Evolutionary conservation across 2,888 invertebrate species (phyloP).

Genomic region (Acanthoscelides obtectus): DNA sequence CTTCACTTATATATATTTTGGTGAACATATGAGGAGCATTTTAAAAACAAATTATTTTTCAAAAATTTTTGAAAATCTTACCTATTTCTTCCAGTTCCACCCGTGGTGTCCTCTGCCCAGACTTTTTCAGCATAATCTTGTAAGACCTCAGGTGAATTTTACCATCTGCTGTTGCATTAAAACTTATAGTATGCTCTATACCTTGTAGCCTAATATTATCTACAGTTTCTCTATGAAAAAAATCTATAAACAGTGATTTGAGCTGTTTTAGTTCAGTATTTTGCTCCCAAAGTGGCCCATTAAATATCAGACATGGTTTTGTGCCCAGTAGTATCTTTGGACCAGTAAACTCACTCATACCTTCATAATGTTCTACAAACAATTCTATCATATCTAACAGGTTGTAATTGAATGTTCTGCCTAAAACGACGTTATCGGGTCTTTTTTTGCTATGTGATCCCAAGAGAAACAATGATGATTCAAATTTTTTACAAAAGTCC

Average conservation of each 20-base stretch:
- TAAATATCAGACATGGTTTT: slow-evolving; percentile 89
- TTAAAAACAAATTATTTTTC: not conserved
- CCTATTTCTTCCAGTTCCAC: slow-evolving; percentile 91
- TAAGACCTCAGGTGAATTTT: slow-evolving; percentile 73
- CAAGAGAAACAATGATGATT: slow-evolving; percentile 85
- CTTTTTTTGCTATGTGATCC: slow-evolving; percentile 92
- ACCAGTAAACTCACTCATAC: slow-evolving; percentile 73
- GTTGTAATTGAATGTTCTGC: slow-evolving; percentile 84
- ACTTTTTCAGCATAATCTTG: slow-evolving; percentile 84
- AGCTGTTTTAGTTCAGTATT: slow-evolving; percentile 75
- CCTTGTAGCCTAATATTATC: slow-evolving; percentile 85
- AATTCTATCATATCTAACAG: slow-evolving; percentile 96
- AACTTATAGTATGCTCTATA: slow-evolving; percentile 87
- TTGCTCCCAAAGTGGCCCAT: slow-evolving; percentile 87
- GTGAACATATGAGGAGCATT: too few species aligned
- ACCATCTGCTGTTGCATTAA: slow-evolving; percentile 76
- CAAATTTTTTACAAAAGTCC: slow-evolving; percentile 72
- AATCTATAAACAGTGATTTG: slow-evolving; percentile 85
- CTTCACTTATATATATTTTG: too few species aligned
- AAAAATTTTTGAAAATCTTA: slow-evolving; percentile 32
- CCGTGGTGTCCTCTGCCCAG: slow-evolving; percentile 81
- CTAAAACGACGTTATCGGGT: slow-evolving; percentile 86
- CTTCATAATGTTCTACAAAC: slow-evolving; percentile 77
- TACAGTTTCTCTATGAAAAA: slow-evolving; percentile 82
- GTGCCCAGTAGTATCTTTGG: slow-evolving; percentile 62